Conservation (phyloP, 2,888 invertebrate species). For the Polydrusus pterygomalis region DNA sequence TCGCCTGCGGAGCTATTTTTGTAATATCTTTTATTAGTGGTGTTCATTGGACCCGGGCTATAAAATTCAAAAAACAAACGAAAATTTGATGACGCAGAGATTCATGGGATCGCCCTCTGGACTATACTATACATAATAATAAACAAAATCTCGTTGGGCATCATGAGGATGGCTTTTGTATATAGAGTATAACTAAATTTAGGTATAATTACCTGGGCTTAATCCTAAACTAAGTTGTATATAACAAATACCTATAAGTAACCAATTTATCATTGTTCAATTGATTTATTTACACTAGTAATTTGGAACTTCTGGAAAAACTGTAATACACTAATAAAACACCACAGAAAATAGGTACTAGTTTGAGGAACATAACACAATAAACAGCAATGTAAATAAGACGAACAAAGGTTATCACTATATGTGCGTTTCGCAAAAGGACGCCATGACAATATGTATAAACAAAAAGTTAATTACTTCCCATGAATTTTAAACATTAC, state of each 20-base stretch:
- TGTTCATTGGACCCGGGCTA: too few relatives aligned
- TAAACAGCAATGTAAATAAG: background rate
- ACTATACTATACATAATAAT: too few relatives aligned
- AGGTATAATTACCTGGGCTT: slow-evolving; percentile 1
- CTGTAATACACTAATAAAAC: too few relatives aligned
- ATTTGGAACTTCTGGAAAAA: too few relatives aligned
- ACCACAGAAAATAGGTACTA: background rate
- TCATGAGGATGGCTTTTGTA: too few relatives aligned
- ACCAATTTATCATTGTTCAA: background rate
- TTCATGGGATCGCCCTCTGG: too few relatives aligned
- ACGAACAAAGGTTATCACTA: background rate
- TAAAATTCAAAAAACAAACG: too few relatives aligned
- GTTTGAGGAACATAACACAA: background rate
- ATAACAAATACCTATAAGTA: background rate
- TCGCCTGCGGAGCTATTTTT: too few relatives aligned
- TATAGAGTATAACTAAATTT: background rate
- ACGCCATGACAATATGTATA: background rate
- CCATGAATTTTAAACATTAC: too few relatives aligned
- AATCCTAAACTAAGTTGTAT: background rate
- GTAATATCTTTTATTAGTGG: too few relatives aligned
- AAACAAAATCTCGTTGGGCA: too few relatives aligned
- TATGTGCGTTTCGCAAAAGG: background rate
- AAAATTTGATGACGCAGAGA: too few relatives aligned
- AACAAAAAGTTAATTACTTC: background rate
- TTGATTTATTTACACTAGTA: background rate